A percentile compares a stretch with the other conserved stretches of the same genome.
These are phyloP conservation scores for Carduelis carduelis DNA, from an alignment of 2,797 vertebrate genomes.

Conservation along the genomic window DNA sequence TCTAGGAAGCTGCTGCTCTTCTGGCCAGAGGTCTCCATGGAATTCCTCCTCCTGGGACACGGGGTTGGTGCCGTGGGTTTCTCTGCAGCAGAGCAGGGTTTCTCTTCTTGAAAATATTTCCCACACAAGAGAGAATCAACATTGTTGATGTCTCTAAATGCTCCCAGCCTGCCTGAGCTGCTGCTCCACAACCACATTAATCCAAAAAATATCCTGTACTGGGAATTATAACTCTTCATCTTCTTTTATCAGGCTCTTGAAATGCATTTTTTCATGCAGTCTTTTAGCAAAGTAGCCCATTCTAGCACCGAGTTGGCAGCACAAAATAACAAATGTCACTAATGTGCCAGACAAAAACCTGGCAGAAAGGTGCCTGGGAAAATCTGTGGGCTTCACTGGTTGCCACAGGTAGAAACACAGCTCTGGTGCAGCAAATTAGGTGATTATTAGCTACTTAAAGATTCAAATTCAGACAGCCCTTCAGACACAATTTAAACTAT, in stretches of 20 bases:
- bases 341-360: neutral
- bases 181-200: neutral
- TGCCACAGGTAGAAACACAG: neutral
- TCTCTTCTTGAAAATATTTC: neutral
- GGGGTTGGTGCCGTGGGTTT: neutral
- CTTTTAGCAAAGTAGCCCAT: neutral
- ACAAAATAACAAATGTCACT: neutral
- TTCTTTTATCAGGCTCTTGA: neutral
- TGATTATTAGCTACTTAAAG: neutral
- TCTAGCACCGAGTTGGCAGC: neutral
- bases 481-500: neutral
- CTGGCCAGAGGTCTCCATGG: neutral
- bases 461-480: neutral
- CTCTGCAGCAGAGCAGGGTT: neutral
- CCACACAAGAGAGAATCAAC: neutral
- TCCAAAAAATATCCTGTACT: neutral
- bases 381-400: fast-evolving
- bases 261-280: neutral
- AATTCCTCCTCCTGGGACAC: neutral
- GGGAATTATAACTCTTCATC: neutral
- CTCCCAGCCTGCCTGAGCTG: neutral
- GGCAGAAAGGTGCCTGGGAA: neutral
- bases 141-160: neutral
- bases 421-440: neutral
- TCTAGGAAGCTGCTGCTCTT: neutral